Percentiles rank a stretch among this genome's conserved stretches.
Conservation (phyloP, 2,888 invertebrate genomes). For the Therioaphis trifolii region DNA sequence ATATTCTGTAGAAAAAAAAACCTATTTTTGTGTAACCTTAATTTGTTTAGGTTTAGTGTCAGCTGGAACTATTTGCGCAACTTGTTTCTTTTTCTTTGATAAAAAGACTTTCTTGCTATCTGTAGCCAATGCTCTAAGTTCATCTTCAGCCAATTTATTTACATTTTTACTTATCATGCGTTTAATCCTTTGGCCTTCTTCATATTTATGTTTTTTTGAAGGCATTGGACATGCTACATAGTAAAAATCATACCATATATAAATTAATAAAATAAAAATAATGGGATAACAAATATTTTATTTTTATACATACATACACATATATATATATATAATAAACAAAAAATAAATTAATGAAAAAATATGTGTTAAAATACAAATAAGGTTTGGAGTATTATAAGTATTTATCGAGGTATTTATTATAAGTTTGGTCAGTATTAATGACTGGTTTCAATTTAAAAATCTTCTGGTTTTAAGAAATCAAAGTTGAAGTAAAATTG, state of each 20-base stretch:
- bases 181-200: constrained; percentile 76
- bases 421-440: no score
- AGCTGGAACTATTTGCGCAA: constrained; percentile 61
- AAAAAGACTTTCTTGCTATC: constrained; percentile 68
- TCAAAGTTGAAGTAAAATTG: no score
- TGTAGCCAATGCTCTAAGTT: constrained; percentile 74
- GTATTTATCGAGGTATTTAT: no score
- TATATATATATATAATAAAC: background rate
- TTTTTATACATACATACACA: background rate
- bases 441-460: no score
- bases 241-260: background rate
- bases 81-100: constrained; percentile 65
- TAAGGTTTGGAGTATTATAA: background rate
- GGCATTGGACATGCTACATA: constrained; percentile 72
- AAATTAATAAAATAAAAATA: background rate
- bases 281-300: background rate
- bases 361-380: background rate
- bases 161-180: constrained; percentile 77
- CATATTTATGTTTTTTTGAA: constrained; percentile 74
- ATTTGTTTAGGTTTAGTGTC: constrained; percentile 43
- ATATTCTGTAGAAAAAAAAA: background rate
- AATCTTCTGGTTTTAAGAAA: no score
- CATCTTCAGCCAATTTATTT: constrained; percentile 77
- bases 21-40: constrained; percentile 36
- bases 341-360: background rate